Evolutionary conservation across 2,888 invertebrate genomes (phyloP).

Genomic region (Pachycephus smyrnensis): DNA sequence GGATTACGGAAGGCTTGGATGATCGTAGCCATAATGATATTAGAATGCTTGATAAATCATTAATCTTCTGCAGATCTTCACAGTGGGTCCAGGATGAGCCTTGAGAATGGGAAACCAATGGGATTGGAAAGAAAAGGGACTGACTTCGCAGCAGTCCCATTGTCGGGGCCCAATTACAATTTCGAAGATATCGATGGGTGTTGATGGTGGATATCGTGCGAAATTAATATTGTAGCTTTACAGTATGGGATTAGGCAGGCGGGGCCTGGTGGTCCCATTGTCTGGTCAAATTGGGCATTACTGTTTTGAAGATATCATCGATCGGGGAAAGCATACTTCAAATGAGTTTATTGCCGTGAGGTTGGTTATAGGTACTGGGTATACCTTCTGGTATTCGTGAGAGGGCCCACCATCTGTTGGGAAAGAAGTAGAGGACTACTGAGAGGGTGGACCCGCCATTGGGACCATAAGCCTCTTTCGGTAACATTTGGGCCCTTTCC

Average conservation of each 20-base stretch:
- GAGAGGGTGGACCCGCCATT: constrained; percentile 4
- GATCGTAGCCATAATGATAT: background rate
- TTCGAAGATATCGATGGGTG: constrained; percentile 20
- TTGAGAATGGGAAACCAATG: background rate
- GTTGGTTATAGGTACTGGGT: constrained; percentile 17
- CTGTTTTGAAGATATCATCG: constrained; percentile 42
- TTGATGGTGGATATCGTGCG: constrained; percentile 1
- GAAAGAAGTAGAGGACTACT: constrained; percentile 1
- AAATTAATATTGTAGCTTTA: background rate
- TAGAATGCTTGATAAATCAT: background rate
- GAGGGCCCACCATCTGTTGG: background rate
- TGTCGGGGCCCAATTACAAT: constrained; percentile 16
- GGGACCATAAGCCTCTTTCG: constrained; percentile 10
- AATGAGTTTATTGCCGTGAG: constrained; percentile 23
- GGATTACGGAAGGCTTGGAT: background rate
- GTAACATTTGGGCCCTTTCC: constrained; percentile 4
- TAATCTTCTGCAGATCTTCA: background rate
- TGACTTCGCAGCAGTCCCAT: background rate
- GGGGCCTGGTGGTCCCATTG: constrained; percentile 33
- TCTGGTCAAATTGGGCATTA: constrained; percentile 44
- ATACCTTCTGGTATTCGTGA: constrained; percentile 19
- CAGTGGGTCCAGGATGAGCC: background rate
- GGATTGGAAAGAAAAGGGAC: background rate
- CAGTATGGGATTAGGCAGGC: constrained; percentile 2
- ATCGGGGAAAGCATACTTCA: constrained; percentile 22